phyloP scores from a whole-genome alignment of 1,140 invertebrate genomes.

The Calliphora vicina region DNA sequence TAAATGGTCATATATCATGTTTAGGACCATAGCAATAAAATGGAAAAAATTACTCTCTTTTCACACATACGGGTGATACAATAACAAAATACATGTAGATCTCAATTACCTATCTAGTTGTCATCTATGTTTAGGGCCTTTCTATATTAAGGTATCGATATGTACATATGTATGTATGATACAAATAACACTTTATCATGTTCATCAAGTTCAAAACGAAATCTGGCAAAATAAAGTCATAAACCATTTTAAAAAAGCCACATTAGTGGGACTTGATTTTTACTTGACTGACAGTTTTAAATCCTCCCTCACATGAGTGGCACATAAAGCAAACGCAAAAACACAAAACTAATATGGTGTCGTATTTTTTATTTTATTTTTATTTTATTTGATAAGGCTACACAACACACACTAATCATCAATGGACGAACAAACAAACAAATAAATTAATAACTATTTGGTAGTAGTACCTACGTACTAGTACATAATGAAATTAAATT shows the following conservation, averaged over 20 bases:
- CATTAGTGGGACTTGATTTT: background rate
- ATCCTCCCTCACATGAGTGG: background rate
- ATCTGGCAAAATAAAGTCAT: conserved; percentile 11
- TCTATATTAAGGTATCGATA: too few relatives aligned
- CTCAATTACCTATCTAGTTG: too few relatives aligned
- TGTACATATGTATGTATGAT: too few relatives aligned
- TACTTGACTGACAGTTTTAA: conserved; percentile 20
- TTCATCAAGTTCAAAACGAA: background rate
- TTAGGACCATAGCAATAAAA: too few relatives aligned
- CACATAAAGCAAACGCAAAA: background rate
- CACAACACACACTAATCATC: background rate
- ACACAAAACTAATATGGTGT: background rate
- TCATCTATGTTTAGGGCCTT: too few relatives aligned
- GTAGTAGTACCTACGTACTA: too few relatives aligned
- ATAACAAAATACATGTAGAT: too few relatives aligned
- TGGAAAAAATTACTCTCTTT: too few relatives aligned
- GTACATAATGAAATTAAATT: too few relatives aligned
- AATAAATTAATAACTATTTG: too few relatives aligned
- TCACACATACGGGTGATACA: too few relatives aligned
- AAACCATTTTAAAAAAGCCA: background rate
- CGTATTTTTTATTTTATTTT: background rate
- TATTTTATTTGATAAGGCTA: background rate
- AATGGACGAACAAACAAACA: background rate
- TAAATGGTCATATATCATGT: too few relatives aligned
- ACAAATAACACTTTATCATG: background rate